Evolutionary conservation across 2,888 invertebrate genomes (phyloP), one percentile per base, ranked within the genome.

Genomic region (Morpho helenor): DNA sequence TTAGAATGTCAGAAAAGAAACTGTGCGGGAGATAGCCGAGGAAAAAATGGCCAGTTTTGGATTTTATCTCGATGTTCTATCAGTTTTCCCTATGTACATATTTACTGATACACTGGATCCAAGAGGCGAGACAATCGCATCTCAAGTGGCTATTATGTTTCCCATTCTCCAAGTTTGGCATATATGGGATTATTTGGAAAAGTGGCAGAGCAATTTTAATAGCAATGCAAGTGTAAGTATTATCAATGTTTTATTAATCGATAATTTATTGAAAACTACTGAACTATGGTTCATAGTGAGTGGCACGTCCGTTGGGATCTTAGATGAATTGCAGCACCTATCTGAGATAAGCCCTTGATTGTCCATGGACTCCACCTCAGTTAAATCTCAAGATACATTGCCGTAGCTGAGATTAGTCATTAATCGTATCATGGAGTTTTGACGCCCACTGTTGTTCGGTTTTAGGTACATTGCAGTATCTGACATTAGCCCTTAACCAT

Each of bases 81-180:
- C 91, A 0, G 78, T 91, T 42, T 90, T 89, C 46, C 91, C 91
- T 0, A 71, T 85, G 7, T 75, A 76, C 52, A 83, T 89, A 57
- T 85, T 88, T 66, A 76, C 84, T 31, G 79, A 86, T 47, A 85
- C 84, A 0, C 54, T 88, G 59, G 87, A 88, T 54, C 82, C 81
- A 8, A 59, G 69, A 4, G 75, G 72, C 7, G 75, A 79, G 40
- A 71, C 83, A 2, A 67, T 82, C 7, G 66, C 71, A 2, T 82
- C 79, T 2, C 84, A 86, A 65, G 63, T 87, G 39, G 78, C 80
- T 0, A 71, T 75, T n/a, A 59, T 88, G 48, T 72, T 82, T 4
- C 87, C 87, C 0, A 68, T 77, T 7, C 60, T 90, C 8, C 89
- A 90, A 77, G 80, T 87, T 3, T 89, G 89, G 89, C 89, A 90